Evolutionary conservation across 2,113 vertebrate genomes (phyloP), one percentile per base, ranked within the genome.

Genomic region (Girardinichthys multiradiatus): DNA sequence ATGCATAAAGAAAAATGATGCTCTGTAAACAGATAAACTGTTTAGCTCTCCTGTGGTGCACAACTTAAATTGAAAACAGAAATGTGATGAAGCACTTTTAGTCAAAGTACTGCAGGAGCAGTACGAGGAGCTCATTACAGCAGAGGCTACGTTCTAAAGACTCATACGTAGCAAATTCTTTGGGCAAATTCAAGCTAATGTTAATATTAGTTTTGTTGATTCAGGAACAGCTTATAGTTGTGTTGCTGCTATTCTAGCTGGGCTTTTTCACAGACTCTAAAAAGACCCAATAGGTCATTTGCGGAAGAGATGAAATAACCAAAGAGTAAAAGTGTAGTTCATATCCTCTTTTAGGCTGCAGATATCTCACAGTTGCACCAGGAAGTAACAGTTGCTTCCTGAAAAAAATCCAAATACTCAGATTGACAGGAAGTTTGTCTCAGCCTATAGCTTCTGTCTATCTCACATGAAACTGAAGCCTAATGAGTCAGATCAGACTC

Each of bases 1-100:
- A 11, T n/a, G 51, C 72, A 86, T 82, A 79, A 83, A 85, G 70
- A 74, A 74, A 66, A 82, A 79, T 68, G 11, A 68, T 1, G 1
- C 59, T 70, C 57, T 29, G 68, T 17, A 26, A 64, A 27, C 28
- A 27, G 57, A 27, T 62, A 33, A 54, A 54, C 48, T n/a, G 19
- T 54, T 54, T 17, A n/a, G 48, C 24, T 54, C 48, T 54, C 21
- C 48, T 54, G 48, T 24, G 24, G 48, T 54, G 24, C 24, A 24
- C 17, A 54, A 10, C 7, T 54, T 8, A 54, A n/a, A 54, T 9
- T 54, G 48, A 54, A 54, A 54, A 54, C 48, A 54, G 7, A 54
- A 54, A 54, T 21, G 48, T 21, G 21, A 54, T 7, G 48, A 54
- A 54, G 48, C 24, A 54, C 8, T 5, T 54, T n/a, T 3, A 54